These are phyloP conservation scores for Mungos mungo DNA, from an alignment of 2,113 vertebrate species.

Conservation along the genomic window DNA sequence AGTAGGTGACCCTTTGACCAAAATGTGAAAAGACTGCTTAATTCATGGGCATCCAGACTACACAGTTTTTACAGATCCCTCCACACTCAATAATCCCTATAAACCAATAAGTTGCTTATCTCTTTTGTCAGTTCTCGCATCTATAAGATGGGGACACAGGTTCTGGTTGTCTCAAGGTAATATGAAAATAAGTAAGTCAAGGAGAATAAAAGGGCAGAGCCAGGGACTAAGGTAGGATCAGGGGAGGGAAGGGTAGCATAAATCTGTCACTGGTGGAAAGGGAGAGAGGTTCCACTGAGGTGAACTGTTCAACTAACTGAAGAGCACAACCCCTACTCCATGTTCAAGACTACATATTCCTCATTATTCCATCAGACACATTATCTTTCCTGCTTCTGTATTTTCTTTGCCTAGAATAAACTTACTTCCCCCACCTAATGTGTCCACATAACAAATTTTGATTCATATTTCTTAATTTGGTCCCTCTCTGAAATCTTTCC, in stretches of 20 bases:
- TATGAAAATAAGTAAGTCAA: neutral
- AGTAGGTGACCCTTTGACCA: neutral
- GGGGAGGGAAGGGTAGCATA: neutral
- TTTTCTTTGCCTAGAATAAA: neutral
- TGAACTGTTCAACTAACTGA: neutral
- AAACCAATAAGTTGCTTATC: neutral
- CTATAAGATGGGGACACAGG: neutral
- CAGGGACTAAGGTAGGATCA: neutral
- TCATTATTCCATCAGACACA: neutral
- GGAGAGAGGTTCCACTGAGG: neutral
- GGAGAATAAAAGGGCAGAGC: neutral
- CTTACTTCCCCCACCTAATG: neutral
- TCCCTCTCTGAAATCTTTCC: neutral
- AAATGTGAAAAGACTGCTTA: neutral
- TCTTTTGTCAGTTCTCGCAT: slow-evolving; percentile 7
- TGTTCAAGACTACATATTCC: neutral
- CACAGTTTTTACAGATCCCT: neutral
- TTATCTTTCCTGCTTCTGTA: neutral
- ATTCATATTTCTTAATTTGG: neutral
- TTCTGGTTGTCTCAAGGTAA: neutral
- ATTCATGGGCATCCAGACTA: neutral
- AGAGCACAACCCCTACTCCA: neutral
- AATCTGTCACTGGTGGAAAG: neutral
- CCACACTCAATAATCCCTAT: neutral
- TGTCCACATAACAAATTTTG: neutral